Conservation (phyloP, 1,140 invertebrate species). For the Diachasma alloeum region DNA sequence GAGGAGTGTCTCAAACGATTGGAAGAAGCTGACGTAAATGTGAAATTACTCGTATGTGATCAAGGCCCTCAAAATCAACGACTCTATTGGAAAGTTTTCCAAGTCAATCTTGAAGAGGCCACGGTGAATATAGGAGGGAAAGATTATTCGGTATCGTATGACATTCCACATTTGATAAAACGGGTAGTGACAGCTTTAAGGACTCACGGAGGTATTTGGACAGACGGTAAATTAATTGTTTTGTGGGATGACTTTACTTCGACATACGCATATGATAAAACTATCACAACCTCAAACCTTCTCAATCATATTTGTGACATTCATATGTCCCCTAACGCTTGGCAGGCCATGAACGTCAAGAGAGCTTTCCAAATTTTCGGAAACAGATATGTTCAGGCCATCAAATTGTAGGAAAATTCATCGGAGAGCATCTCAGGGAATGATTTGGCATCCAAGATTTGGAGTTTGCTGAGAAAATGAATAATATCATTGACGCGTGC, state of each 20-base stretch:
- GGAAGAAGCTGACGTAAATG: conserved; percentile 13
- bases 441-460: conserved; percentile 19
- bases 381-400: conserved; percentile 19
- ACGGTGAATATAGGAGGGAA: not conserved
- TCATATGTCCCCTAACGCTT: conserved; percentile 33
- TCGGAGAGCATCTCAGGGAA: not conserved
- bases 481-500: conserved; percentile 33
- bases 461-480: conserved; percentile 33
- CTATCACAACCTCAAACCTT: conserved; percentile 22
- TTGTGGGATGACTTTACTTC: conserved; percentile 28
- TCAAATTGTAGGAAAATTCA: conserved; percentile 23
- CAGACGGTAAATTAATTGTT: conserved; percentile 26
- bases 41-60: conserved; percentile 22
- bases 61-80: conserved; percentile 22
- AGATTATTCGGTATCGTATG: conserved; percentile 17
- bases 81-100: not conserved
- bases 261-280: conserved; percentile 19
- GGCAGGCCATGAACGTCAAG: conserved; percentile 38
- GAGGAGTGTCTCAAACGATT: conserved; percentile 11
- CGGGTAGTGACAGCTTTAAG: conserved; percentile 25
- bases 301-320: conserved; percentile 32
- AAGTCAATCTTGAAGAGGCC: not conserved
- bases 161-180: conserved; percentile 39
- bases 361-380: conserved; percentile 34
- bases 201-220: conserved; percentile 24